Evolutionary conservation across 2,113 vertebrate genomes (phyloP).

Genomic region (Elephas maximus): DNA sequence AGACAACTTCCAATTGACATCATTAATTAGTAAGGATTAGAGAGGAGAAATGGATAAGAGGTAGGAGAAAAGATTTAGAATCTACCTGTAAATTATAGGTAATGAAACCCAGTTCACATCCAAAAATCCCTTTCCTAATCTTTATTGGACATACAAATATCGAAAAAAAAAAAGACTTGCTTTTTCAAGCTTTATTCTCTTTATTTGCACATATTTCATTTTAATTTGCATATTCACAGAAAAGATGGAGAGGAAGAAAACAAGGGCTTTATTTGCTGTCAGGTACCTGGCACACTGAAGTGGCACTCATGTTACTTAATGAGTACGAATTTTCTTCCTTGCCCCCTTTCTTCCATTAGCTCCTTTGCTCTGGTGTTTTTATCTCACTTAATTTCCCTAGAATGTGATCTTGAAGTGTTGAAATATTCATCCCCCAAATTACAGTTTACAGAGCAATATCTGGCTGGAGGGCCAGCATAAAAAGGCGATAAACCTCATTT

Average conservation of each 20-base stretch:
- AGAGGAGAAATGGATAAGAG: background rate
- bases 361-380: background rate
- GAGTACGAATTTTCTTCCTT: background rate
- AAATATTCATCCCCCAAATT: conserved; percentile 8
- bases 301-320: background rate
- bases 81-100: background rate
- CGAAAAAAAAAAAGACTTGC: background rate
- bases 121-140: background rate
- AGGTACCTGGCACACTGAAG: background rate
- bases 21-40: conserved; percentile 18
- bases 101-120: background rate
- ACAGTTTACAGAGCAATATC: background rate
- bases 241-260: background rate
- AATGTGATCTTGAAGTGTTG: background rate
- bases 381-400: background rate
- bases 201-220: conserved; percentile 20
- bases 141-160: background rate
- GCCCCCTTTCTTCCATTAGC: background rate
- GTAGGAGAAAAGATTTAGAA: background rate
- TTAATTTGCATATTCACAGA: conserved; percentile 9
- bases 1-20: background rate
- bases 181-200: background rate
- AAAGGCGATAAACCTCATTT: background rate
- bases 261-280: background rate
- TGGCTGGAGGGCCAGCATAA: background rate